Evolutionary conservation across 2,888 invertebrate genomes (phyloP).

Genomic region (Rhogogaster chlorosoma): DNA sequence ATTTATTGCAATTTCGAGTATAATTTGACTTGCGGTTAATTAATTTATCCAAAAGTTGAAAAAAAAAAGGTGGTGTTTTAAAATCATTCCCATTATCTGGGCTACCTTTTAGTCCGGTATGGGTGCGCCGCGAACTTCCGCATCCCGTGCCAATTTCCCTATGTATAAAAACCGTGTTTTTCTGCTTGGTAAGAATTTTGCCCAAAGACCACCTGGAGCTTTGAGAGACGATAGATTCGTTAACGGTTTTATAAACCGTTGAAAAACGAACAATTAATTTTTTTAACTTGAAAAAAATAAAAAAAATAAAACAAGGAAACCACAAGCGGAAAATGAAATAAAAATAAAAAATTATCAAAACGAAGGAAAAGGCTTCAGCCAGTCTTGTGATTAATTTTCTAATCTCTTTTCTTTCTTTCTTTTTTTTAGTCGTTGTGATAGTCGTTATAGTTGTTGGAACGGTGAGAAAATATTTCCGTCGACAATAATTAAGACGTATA

Average conservation of each 20-base stretch:
- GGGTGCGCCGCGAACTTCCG: conserved; percentile 31
- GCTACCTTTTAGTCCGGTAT: neutral
- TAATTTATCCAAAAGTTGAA: neutral
- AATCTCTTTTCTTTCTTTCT: neutral
- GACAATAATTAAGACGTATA: conserved; percentile 22
- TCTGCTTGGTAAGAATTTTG: too few species aligned
- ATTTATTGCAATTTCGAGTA: too few species aligned
- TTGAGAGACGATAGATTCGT: too few species aligned
- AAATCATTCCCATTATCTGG: neutral
- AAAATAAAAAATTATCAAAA: too few species aligned
- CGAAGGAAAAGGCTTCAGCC: neutral
- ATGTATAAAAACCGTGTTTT: neutral
- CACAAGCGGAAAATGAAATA: neutral
- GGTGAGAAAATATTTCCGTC: conserved; percentile 4
- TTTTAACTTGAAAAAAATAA: too few species aligned
- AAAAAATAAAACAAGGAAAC: too few species aligned
- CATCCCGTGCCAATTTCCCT: conserved; percentile 28
- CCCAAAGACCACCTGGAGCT: too few species aligned
- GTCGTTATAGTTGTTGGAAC: too few species aligned
- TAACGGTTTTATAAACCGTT: too few species aligned
- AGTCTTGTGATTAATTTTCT: too few species aligned
- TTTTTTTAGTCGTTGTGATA: neutral
- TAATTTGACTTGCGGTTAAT: too few species aligned
- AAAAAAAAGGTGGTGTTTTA: neutral
- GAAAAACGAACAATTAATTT: too few species aligned